These are phyloP conservation scores for Drosophila demipolita DNA, from an alignment of 2,888 invertebrate genomes.

Conservation along the genomic window DNA sequence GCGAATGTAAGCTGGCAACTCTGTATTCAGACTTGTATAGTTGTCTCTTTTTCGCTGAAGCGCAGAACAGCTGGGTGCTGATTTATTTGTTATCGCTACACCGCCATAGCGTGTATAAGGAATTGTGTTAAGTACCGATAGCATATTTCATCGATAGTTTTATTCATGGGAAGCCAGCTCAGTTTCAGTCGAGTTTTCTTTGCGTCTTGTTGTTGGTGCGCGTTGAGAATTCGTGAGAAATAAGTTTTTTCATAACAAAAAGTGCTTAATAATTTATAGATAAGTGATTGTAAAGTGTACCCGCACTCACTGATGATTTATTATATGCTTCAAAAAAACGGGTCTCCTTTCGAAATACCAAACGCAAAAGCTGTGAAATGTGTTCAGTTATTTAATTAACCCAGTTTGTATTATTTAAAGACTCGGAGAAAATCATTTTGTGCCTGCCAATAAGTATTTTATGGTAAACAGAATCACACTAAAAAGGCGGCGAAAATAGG, in stretches of 20 bases:
- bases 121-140: constrained; percentile 36
- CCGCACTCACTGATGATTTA: constrained; percentile 10
- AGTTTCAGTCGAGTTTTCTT: constrained; percentile 51
- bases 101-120: constrained; percentile 14
- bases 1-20: constrained; percentile 40
- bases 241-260: constrained; percentile 11
- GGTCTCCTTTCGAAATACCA: constrained; percentile 5
- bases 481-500: constrained; percentile 42
- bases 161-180: constrained; percentile 7
- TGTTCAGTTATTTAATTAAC: constrained; percentile 60
- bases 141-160: constrained; percentile 7
- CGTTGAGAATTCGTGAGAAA: constrained; percentile 20
- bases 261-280: constrained; percentile 23
- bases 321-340: constrained; percentile 22
- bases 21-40: constrained; percentile 18
- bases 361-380: constrained; percentile 61
- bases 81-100: background rate
- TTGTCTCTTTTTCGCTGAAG: constrained; percentile 28
- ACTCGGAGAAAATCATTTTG: constrained; percentile 34
- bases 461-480: constrained; percentile 33
- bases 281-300: constrained; percentile 18
- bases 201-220: constrained; percentile 32
- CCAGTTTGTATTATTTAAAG: constrained; percentile 41
- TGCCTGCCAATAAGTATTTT: constrained; percentile 43
- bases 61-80: constrained; percentile 43